These are phyloP conservation scores for Cossypha heuglini DNA, from an alignment of 2,797 vertebrate genomes.

Conservation along the genomic window DNA sequence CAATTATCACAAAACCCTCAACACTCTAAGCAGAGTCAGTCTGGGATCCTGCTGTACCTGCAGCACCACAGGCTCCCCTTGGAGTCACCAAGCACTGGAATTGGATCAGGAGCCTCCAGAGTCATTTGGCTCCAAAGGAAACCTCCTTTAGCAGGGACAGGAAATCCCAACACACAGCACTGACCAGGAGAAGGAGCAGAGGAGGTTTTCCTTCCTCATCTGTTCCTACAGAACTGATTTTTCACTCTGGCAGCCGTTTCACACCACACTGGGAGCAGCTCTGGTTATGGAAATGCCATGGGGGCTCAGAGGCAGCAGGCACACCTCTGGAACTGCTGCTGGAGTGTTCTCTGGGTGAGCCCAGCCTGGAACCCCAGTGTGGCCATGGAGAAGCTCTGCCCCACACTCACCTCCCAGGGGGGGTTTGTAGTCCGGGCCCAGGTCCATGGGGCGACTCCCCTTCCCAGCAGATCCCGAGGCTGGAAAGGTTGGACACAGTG, in stretches of 20 bases:
- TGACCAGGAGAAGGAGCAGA: background rate
- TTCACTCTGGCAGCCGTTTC: background rate
- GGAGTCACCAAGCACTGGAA: background rate
- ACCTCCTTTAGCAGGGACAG: background rate
- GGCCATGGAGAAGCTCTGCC: background rate
- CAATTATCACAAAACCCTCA: background rate
- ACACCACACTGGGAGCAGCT: background rate
- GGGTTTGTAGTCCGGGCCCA: slow-evolving; percentile 78
- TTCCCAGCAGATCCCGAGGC: slow-evolving; percentile 86
- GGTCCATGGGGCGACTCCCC: slow-evolving; percentile 73
- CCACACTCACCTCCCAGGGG: slow-evolving; percentile 81
- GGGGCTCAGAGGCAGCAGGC: background rate
- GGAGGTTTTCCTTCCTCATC: background rate
- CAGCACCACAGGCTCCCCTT: background rate
- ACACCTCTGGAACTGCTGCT: background rate
- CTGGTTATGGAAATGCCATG: background rate
- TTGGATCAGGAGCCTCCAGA: background rate
- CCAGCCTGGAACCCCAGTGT: background rate
- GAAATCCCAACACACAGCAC: background rate
- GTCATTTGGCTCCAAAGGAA: background rate
- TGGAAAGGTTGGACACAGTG: slow-evolving; percentile 52
- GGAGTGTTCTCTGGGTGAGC: background rate
- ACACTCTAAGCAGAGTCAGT: background rate
- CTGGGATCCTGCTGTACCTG: background rate
- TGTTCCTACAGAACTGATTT: background rate